phyloP scores from a whole-genome alignment of 2,797 vertebrate genomes.

The Dermochelys coriacea region DNA sequence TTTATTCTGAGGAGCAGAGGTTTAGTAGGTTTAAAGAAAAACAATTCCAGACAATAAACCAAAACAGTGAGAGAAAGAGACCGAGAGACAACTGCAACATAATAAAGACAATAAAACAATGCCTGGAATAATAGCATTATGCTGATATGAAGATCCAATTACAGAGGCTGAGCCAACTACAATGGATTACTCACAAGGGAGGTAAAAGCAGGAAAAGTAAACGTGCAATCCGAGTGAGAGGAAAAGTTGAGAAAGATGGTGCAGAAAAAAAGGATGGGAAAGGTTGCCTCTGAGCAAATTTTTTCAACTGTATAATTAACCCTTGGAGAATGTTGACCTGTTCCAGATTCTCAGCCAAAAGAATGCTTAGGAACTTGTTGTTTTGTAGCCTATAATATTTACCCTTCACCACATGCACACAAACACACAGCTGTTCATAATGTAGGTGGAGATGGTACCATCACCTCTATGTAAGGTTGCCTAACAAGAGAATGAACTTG shows the following conservation, averaged over 20 bases:
- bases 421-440: not conserved
- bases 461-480: fast-evolving
- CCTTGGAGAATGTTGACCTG: not conserved
- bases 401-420: no score
- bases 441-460: not conserved
- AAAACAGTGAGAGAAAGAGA: not conserved
- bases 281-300: not conserved
- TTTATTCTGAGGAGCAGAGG: not conserved
- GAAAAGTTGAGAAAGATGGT: not conserved
- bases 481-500: not conserved
- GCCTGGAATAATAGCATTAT: not conserved
- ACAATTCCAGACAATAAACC: not conserved
- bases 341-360: not conserved
- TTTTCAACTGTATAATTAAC: not conserved
- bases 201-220: not conserved
- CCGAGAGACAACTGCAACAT: fast-evolving
- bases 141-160: fast-evolving
- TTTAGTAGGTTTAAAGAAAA: not conserved
- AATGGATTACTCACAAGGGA: not conserved
- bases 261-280: not conserved
- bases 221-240: not conserved
- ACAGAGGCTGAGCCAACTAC: not conserved
- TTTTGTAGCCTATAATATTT: fast-evolving
- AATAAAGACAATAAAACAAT: not conserved
- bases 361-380: not conserved